A percentile compares a stretch with the other conserved stretches of the same genome.
Conservation (phyloP, 1,140 invertebrate species). For the Spodoptera litura region DNA sequence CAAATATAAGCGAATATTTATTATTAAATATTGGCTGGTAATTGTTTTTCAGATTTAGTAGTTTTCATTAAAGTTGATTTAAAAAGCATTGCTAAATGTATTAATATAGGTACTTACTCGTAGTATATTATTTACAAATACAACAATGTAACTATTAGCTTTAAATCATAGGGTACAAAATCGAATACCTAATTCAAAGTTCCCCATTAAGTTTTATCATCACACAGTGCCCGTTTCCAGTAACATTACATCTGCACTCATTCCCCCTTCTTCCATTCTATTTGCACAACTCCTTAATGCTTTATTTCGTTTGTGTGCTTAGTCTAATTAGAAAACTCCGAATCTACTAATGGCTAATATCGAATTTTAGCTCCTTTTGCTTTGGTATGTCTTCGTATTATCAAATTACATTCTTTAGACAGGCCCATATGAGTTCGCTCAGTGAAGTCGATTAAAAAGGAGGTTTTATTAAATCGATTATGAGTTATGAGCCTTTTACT, state of each 20-base stretch:
- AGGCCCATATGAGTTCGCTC: conserved; percentile 13
- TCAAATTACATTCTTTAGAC: conserved; percentile 48
- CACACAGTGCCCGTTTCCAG: conserved; percentile 53
- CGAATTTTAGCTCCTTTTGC: conserved; percentile 69
- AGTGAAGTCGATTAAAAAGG: conserved; percentile 1
- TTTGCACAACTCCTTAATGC: conserved; percentile 83
- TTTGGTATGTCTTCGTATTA: conserved; percentile 52
- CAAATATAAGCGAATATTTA: no score
- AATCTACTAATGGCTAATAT: conserved; percentile 77
- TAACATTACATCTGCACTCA: conserved; percentile 48
- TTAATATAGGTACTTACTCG: no score
- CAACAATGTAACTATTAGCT: background rate
- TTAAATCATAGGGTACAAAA: background rate
- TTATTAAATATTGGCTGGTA: no score
- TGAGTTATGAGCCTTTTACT: background rate
- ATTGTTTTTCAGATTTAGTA: no score
- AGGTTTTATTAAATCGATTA: background rate
- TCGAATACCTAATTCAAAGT: background rate
- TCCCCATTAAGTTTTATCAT: conserved; percentile 4
- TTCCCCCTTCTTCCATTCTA: conserved; percentile 72
- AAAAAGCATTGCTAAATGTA: no score
- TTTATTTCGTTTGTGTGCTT: conserved; percentile 83
- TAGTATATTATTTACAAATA: no score
- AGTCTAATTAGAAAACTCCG: conserved; percentile 84
- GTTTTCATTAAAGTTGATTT: no score